These are phyloP conservation scores for Ochropleura plecta DNA, from an alignment of 2,888 invertebrate genomes.

Conservation along the genomic window DNA sequence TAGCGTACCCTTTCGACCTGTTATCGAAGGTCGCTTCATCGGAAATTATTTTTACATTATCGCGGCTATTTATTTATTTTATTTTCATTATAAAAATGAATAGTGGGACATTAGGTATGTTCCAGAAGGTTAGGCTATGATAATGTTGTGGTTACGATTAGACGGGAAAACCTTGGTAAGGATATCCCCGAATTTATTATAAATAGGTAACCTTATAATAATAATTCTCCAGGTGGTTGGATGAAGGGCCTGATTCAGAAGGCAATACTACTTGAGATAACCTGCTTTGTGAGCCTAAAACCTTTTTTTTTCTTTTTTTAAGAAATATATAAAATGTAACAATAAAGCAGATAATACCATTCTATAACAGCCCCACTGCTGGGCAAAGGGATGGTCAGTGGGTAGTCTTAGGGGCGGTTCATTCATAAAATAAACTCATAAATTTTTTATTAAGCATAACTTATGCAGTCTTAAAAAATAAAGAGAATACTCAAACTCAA, in stretches of 20 bases:
- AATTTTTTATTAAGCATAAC: background rate
- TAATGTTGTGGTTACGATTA: background rate
- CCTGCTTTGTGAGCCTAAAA: too few relatives aligned
- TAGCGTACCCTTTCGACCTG: conserved; percentile 50
- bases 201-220: too few relatives aligned
- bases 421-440: too few relatives aligned
- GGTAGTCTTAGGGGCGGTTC: too few relatives aligned
- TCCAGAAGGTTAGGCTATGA: background rate
- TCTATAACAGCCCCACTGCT: too few relatives aligned
- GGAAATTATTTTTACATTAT: conserved; percentile 14
- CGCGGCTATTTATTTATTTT: background rate
- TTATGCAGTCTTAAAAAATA: background rate
- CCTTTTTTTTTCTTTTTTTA: background rate
- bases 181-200: background rate
- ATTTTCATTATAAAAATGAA: background rate
- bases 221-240: too few relatives aligned
- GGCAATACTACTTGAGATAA: too few relatives aligned
- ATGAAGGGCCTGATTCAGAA: too few relatives aligned
- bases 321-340: too few relatives aligned
- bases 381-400: too few relatives aligned
- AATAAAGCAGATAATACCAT: too few relatives aligned
- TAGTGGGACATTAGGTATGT: background rate
- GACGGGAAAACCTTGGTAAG: background rate
- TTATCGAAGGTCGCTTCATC: conserved; percentile 38
- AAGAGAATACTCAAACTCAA: too few relatives aligned